Base-by-base conservation (phyloP, 2,113 vertebrate species). In the Hoplias malabaricus region DNA sequence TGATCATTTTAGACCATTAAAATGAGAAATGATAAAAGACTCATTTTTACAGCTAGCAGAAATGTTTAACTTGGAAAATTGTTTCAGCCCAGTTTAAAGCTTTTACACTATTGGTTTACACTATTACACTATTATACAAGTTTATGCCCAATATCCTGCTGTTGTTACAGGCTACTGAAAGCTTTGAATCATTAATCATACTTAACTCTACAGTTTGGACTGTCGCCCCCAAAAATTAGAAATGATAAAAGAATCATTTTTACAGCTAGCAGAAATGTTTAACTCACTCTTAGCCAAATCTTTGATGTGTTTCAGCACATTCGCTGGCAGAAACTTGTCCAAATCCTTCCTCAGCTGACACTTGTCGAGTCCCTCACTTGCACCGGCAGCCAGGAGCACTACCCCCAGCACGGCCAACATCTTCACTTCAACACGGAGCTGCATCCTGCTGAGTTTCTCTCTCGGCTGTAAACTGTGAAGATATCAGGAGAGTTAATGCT, bases 261-360 rank as follows among this genome's bases (percentile, higher is more conserved):
- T 11, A 54, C 3, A 14, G 25, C 3, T 48, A 6, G 4, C n/a
- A 61, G 31, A 34, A 38, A 19, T 68, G 19, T 68, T 38, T 65
- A 6, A 80, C 81, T 77, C 7, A 83, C 81, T 77, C 27, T 83
- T 62, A 0, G 77, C 62, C 29, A 80, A 19, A 23, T 67, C 1
- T n/a, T 40, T 23, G 23, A 53, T 11, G 1, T 34, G 12, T 34
- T 71, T 19, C 46, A 65, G n/a, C 38, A 59, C 16, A 3, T 34
- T 62, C 40, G 33, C n/a, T 21, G 73, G 69, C 19, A 77, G 54
- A 9, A 16, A n/a, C 1, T 31, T 13, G 0, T 77, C 67, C 13
- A 80, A 56, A 0, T 62, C 4, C 0, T 70, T 8, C 38, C 16
- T 89, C 63, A 90, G 83, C 43, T 90, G 83, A 10, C 88, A 88